Percentiles rank a stretch among this genome's conserved stretches.
These are phyloP conservation scores for Zelostemma sp. DNA, from an alignment of 1,140 invertebrate genomes.

Conservation along the genomic window DNA sequence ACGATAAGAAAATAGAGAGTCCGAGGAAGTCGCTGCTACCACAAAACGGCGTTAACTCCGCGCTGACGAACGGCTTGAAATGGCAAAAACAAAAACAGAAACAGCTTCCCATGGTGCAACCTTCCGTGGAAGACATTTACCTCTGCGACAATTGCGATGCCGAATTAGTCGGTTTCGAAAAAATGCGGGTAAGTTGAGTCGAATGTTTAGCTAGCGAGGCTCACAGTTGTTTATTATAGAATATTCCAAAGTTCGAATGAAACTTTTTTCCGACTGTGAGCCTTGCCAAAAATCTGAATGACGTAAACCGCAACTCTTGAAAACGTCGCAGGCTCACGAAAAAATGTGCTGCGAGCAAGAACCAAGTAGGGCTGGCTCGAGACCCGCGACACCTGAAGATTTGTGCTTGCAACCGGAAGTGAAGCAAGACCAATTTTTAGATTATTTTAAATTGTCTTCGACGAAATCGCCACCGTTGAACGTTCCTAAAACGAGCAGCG, in stretches of 20 bases:
- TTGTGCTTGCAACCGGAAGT: slow-evolving; percentile 47
- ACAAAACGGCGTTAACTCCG: slow-evolving; percentile 46
- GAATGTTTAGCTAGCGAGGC: neutral
- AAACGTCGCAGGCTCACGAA: slow-evolving; percentile 70
- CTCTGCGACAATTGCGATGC: slow-evolving; percentile 82
- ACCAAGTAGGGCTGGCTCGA: slow-evolving; percentile 41
- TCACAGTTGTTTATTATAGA: no score
- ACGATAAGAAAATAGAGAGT: slow-evolving; percentile 61
- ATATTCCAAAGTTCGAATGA: no score
- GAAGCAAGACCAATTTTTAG: slow-evolving; percentile 62
- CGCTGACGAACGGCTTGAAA: slow-evolving; percentile 56
- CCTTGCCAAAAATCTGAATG: neutral
- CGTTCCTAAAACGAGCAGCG: slow-evolving; percentile 1
- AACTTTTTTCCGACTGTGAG: neutral
- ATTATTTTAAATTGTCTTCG: slow-evolving; percentile 61
- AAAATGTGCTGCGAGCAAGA: slow-evolving; percentile 64
- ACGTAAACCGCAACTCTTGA: neutral
- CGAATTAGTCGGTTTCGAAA: slow-evolving; percentile 70
- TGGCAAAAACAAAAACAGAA: slow-evolving; percentile 60
- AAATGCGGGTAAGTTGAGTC: slow-evolving; percentile 70
- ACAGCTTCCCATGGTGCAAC: slow-evolving; percentile 69
- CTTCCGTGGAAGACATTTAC: slow-evolving; percentile 76
- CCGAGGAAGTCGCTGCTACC: slow-evolving; percentile 58
- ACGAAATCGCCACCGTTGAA: slow-evolving; percentile 29
- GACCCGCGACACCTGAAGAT: slow-evolving; percentile 57